Evolutionary conservation across 2,797 vertebrate genomes (phyloP), one percentile per base, ranked within the genome.

Genomic region (Thamnophis elegans): DNA sequence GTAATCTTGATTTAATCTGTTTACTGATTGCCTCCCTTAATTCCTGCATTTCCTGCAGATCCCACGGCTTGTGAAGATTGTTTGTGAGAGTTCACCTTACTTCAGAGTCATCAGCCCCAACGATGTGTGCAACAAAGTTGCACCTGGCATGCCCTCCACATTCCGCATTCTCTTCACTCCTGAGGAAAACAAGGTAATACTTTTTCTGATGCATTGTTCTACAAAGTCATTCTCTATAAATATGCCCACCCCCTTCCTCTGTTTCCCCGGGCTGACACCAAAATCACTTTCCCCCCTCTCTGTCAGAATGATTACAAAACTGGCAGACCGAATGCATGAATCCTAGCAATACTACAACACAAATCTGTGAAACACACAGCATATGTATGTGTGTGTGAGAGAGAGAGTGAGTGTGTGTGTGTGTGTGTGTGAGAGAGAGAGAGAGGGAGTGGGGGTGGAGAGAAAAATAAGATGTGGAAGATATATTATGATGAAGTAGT

Each of bases 181-280:
- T 0, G 95, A 96, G 0, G 98, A 99, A 95, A 98, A 97, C 95
- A 99, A 99, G 99, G 98, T 99, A 97, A 97, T 22, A n/a, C 4
- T 36, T 82, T 82, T 78, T 42, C 36, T 82, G 36, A 25, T 47
- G 9, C 20, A 12, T 25, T 42, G 18, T 78, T 78, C 36, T 47
- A 25, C 73, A 82, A 25, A 82, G 73, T 12, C 18, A 42, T 82
- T 47, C 36, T 82, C 3, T 82, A 82, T 82, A 42, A 82, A 82
- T 42, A 42, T 42, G 8, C 36, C 3, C 22, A 78, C 18, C 4
- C 36, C 18, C 36, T 87, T 87, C 85, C 26, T 54, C 53, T n/a
- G 54, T 47, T 47, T 82, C 20, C 68, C 36, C 20, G 25, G 36
- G 73, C 3, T 82, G 65, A 36, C 32, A 73, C 28, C 28, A 68